Percentiles rank a stretch among this genome's conserved stretches.
Conservation (phyloP, 2,797 vertebrate species). For the Pelobates cultripes region DNA sequence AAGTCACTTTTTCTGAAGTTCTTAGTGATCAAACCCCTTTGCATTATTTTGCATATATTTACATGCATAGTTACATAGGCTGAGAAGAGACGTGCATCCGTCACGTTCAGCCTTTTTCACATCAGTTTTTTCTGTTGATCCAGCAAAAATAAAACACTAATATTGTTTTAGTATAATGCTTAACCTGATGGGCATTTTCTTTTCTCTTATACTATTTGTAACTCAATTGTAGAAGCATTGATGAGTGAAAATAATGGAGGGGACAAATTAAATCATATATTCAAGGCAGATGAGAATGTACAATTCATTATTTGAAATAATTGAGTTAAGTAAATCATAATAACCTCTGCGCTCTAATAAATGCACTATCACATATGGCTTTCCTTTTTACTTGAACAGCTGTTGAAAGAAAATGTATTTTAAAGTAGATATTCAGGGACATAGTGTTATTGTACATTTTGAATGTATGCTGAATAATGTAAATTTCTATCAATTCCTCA, state of each 20-base stretch:
- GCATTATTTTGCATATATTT: no score
- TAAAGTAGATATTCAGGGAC: slow-evolving; percentile 7
- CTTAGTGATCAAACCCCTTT: no score
- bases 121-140: no score
- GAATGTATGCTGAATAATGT: not conserved
- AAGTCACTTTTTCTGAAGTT: no score
- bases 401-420: slow-evolving; percentile 21
- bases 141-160: not conserved
- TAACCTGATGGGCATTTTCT: not conserved
- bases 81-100: no score
- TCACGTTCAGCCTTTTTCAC: no score
- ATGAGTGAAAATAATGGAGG: slow-evolving; percentile 4
- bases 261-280: slow-evolving; percentile 32
- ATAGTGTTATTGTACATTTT: not conserved
- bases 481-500: not conserved
- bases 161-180: not conserved
- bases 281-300: slow-evolving; percentile 22
- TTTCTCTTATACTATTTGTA: not conserved
- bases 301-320: slow-evolving; percentile 36
- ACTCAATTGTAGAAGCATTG: slow-evolving; percentile 1
- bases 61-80: no score
- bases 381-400: slow-evolving; percentile 33
- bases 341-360: slow-evolving; percentile 40
- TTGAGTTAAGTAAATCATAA: slow-evolving; percentile 30
- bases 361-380: slow-evolving; percentile 13